Conservation (phyloP, 2,797 vertebrate species). For the Coregonus sp. region DNA sequence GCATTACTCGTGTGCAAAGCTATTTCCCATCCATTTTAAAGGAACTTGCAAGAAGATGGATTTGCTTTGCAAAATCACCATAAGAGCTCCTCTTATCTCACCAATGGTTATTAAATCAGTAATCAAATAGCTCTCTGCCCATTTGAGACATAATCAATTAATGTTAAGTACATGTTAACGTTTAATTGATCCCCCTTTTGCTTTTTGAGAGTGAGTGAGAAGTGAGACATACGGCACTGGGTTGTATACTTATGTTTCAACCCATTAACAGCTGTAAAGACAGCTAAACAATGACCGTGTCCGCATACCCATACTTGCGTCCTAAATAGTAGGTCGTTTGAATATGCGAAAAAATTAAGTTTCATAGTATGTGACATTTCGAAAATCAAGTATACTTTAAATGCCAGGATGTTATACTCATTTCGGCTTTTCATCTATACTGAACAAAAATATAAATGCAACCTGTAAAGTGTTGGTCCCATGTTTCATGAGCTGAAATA, state of each 20-base stretch:
- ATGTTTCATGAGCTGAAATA: too few relatives aligned
- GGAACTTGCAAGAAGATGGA: background rate
- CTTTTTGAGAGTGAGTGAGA: conserved; percentile 35
- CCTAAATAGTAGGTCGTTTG: too few relatives aligned
- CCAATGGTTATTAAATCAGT: conserved; percentile 31
- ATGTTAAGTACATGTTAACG: conserved; percentile 47
- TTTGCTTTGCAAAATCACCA: background rate
- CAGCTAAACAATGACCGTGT: background rate
- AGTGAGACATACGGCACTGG: conserved; percentile 25
- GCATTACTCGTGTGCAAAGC: too few relatives aligned
- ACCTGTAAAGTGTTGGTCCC: too few relatives aligned
- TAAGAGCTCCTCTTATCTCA: conserved; percentile 28
- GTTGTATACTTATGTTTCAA: background rate
- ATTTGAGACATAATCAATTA: conserved; percentile 58
- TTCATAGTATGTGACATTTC: too few relatives aligned
- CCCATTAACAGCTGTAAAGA: background rate
- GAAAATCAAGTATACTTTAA: too few relatives aligned
- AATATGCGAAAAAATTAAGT: too few relatives aligned
- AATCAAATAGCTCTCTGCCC: conserved; percentile 44
- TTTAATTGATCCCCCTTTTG: conserved; percentile 53
- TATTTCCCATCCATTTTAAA: background rate
- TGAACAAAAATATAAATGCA: too few relatives aligned
- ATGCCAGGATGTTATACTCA: too few relatives aligned
- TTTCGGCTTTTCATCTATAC: too few relatives aligned
- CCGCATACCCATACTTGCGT: too few relatives aligned